Evolutionary conservation across 2,888 invertebrate species (phyloP).

Genomic region (Aradus depressus): DNA sequence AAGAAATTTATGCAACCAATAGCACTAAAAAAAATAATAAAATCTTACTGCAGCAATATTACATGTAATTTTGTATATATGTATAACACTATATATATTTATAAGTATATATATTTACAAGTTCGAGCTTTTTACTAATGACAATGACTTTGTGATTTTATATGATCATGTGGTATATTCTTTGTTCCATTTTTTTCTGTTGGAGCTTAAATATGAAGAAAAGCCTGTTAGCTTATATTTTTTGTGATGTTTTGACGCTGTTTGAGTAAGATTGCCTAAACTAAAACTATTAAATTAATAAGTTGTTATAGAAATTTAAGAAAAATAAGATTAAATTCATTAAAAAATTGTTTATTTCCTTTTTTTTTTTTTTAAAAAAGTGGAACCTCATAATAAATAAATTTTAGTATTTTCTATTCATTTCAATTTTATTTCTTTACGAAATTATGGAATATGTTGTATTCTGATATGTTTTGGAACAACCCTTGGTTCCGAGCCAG

Average conservation of each 20-base stretch:
- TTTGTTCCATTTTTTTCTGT: slow-evolving; percentile 8
- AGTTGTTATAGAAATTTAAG: too few species aligned
- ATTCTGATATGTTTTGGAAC: too few species aligned
- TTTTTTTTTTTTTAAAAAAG: too few species aligned
- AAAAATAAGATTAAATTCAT: too few species aligned
- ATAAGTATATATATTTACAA: slow-evolving; percentile 4
- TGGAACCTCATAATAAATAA: too few species aligned
- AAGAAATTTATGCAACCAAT: slow-evolving; percentile 1
- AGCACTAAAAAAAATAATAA: slow-evolving; percentile 6
- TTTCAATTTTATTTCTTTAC: too few species aligned
- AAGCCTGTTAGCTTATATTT: slow-evolving; percentile 9
- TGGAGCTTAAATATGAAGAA: slow-evolving; percentile 8
- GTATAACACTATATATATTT: neutral
- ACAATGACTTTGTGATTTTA: slow-evolving; percentile 27
- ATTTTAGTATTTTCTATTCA: too few species aligned
- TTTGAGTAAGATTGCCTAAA: slow-evolving; percentile 14
- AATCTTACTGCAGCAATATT: slow-evolving; percentile 2
- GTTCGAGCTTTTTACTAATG: slow-evolving; percentile 26
- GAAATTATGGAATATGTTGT: too few species aligned
- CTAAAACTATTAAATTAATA: too few species aligned
- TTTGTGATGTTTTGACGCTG: slow-evolving; percentile 11
- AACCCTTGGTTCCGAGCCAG: slow-evolving; percentile 23
- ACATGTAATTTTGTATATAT: neutral
- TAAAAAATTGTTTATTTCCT: too few species aligned
- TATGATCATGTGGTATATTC: too few species aligned